These are phyloP conservation scores for Xiphophorus couchianus DNA, from an alignment of 2,113 vertebrate genomes.

Conservation along the genomic window DNA sequence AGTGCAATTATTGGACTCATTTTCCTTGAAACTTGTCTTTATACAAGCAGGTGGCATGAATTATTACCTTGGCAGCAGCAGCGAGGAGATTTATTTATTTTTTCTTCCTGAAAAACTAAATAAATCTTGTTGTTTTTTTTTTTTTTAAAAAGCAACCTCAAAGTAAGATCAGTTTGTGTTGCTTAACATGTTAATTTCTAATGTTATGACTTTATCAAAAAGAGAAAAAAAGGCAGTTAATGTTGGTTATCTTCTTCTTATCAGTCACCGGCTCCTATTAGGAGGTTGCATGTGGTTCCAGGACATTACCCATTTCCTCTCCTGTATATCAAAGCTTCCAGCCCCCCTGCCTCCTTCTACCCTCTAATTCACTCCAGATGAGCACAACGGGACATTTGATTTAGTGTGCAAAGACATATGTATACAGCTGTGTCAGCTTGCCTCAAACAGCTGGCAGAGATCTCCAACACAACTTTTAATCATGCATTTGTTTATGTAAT, in stretches of 20 bases:
- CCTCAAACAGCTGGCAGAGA: slow-evolving; percentile 67
- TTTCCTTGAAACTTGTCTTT: slow-evolving; percentile 22
- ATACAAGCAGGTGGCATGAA: not conserved
- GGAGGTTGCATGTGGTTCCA: slow-evolving; percentile 75
- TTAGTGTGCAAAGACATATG: slow-evolving; percentile 75
- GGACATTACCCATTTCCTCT: slow-evolving; percentile 80
- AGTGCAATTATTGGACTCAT: slow-evolving; percentile 20
- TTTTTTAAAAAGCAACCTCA: not conserved
- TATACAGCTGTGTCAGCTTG: slow-evolving; percentile 74
- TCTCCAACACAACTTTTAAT: slow-evolving; percentile 70
- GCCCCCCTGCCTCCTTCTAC: slow-evolving; percentile 33
- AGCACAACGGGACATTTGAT: slow-evolving; percentile 79
- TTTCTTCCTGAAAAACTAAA: slow-evolving; percentile 6
- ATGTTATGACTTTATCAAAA: slow-evolving; percentile 13
- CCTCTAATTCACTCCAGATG: slow-evolving; percentile 77
- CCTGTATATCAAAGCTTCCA: slow-evolving; percentile 75
- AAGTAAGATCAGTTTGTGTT: not conserved
- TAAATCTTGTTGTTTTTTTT: not conserved
- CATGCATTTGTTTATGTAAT: slow-evolving; percentile 79
- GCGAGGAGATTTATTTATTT: slow-evolving; percentile 3
- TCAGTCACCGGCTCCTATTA: slow-evolving; percentile 74
- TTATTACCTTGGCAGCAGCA: slow-evolving; percentile 1
- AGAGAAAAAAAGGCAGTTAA: slow-evolving; percentile 36
- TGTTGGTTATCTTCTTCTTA: slow-evolving; percentile 68
- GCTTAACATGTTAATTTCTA: slow-evolving; percentile 11